A percentile compares a stretch with the other conserved stretches of the same genome.
Evolutionary conservation across 1,140 invertebrate genomes (phyloP).

Genomic region (Monochamus saltuarius): DNA sequence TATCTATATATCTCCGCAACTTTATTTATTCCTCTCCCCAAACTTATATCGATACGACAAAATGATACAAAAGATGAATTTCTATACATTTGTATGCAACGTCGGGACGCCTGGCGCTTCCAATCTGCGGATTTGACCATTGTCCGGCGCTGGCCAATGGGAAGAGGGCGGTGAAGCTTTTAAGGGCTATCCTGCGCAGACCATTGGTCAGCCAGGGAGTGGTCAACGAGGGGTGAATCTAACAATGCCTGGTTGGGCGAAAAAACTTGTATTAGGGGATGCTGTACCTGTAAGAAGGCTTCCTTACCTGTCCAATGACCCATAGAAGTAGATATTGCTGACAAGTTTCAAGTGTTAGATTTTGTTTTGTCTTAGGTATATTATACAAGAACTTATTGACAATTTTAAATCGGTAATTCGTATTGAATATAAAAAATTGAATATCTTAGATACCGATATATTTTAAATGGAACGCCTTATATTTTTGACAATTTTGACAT

Average conservation of each 20-base stretch:
- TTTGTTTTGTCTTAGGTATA: no score
- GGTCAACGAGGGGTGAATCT: conserved; percentile 19
- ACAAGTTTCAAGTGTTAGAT: neutral
- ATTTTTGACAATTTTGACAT: no score
- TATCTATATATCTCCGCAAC: conserved; percentile 12
- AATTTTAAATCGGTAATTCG: no score
- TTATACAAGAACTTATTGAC: no score
- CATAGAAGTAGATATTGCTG: no score
- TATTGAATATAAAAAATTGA: no score
- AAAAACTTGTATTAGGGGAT: conserved; percentile 6
- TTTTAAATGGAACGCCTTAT: no score
- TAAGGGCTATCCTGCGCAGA: conserved; percentile 12
- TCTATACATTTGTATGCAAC: conserved; percentile 6
- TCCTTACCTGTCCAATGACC: no score
- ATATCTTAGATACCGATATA: no score
- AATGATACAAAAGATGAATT: neutral
- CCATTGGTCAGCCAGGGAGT: conserved; percentile 22
- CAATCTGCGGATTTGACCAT: conserved; percentile 4
- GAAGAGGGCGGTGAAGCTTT: conserved; percentile 1
- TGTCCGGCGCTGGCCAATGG: conserved; percentile 15
- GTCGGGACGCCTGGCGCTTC: neutral
- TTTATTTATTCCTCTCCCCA: conserved; percentile 8
- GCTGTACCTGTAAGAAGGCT: neutral
- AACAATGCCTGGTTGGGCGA: conserved; percentile 8
- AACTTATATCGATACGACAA: conserved; percentile 7